Conservation (phyloP, 2,888 invertebrate genomes). For the Villa cingulata region DNA sequence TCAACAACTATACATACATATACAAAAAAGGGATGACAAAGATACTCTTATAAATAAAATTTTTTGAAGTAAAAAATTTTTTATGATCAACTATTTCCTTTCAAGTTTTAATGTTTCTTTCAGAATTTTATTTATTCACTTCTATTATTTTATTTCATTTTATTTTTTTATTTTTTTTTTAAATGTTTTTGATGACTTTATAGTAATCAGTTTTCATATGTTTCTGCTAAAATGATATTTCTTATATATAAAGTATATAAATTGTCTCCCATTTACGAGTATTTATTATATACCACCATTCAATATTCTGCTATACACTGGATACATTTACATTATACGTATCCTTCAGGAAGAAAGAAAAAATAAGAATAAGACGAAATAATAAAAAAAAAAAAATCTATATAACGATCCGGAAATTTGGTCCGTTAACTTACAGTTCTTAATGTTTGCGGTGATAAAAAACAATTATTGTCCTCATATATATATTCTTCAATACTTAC, state of each 20-base stretch:
- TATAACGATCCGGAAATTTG: conserved; percentile 33
- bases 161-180: background rate
- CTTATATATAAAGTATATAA: no score
- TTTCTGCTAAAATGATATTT: background rate
- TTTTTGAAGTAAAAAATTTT: background rate
- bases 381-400: no score
- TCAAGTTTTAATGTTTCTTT: background rate
- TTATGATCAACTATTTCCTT: background rate
- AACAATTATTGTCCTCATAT: background rate
- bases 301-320: no score
- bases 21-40: no score
- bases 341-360: no score
- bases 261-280: no score
- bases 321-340: no score
- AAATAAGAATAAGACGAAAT: conserved; percentile 19
- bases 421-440: conserved; percentile 24
- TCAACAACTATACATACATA: no score
- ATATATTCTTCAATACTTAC: no score
- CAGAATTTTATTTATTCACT: no score
- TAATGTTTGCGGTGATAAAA: conserved; percentile 9
- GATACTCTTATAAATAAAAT: no score
- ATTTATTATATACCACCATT: no score
- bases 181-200: background rate
- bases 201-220: background rate
- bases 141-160: background rate